Evolutionary conservation across 2,888 invertebrate genomes (phyloP).

Genomic region (Coenonympha glycerion): DNA sequence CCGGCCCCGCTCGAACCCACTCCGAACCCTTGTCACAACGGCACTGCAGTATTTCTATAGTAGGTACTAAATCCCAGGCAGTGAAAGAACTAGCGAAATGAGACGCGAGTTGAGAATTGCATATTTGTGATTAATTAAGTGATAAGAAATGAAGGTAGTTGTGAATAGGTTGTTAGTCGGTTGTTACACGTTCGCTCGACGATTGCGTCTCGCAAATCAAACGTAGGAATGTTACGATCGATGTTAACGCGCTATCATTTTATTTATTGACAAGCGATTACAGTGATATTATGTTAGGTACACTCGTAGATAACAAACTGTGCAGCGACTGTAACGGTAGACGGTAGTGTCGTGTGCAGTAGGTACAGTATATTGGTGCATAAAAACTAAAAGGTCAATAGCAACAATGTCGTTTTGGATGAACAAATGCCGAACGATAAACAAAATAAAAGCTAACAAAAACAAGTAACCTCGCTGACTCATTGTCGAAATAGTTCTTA

Average conservation of each 20-base stretch:
- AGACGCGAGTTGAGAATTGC: constrained; percentile 23
- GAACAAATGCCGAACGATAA: constrained; percentile 53
- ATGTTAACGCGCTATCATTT: background rate
- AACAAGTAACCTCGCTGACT: constrained; percentile 54
- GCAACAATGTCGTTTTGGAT: constrained; percentile 64
- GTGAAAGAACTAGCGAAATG: constrained; percentile 14
- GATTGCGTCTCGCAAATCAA: constrained; percentile 18
- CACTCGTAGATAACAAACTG: background rate
- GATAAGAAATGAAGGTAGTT: constrained; percentile 28
- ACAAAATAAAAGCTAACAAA: constrained; percentile 53
- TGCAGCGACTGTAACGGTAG: constrained; percentile 10
- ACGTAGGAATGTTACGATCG: background rate
- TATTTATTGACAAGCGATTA: constrained; percentile 1
- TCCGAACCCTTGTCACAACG: background rate
- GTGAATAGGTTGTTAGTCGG: constrained; percentile 9
- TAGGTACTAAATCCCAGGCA: constrained; percentile 10
- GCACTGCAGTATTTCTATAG: background rate
- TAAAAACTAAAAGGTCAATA: constrained; percentile 55
- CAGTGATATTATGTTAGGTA: constrained; percentile 1
- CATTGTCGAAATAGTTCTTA: constrained; percentile 46
- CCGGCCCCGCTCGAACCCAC: background rate
- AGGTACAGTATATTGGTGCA: constrained; percentile 9
- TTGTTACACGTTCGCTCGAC: constrained; percentile 18
- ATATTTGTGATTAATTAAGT: constrained; percentile 31
- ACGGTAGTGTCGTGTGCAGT: constrained; percentile 8